These are phyloP conservation scores for Sesia bembeciformis DNA, from an alignment of 2,888 invertebrate species.

Conservation along the genomic window DNA sequence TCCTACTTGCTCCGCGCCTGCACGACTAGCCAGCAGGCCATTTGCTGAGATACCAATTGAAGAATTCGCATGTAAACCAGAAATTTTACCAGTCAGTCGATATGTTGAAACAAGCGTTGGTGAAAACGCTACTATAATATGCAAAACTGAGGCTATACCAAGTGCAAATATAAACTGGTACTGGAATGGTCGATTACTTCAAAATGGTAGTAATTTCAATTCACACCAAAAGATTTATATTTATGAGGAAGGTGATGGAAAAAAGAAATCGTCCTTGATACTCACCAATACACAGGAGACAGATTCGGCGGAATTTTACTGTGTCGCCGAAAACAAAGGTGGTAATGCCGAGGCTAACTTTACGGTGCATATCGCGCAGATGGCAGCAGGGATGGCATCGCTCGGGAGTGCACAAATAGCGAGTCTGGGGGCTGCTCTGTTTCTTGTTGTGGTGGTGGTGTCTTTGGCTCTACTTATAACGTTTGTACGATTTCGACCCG, in stretches of 20 bases:
- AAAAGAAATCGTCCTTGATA: slow-evolving; percentile 84
- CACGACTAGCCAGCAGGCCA: slow-evolving; percentile 79
- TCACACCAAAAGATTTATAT: slow-evolving; percentile 84
- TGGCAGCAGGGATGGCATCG: slow-evolving; percentile 85
- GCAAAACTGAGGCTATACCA: slow-evolving; percentile 87
- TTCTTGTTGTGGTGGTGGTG: slow-evolving; percentile 84
- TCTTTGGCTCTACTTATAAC: slow-evolving; percentile 81
- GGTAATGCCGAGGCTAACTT: slow-evolving; percentile 92
- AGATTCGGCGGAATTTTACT: slow-evolving; percentile 89
- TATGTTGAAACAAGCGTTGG: slow-evolving; percentile 86
- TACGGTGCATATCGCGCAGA: slow-evolving; percentile 86
- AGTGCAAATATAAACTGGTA: slow-evolving; percentile 89
- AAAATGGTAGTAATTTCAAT: slow-evolving; percentile 86
- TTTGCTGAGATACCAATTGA: slow-evolving; percentile 86
- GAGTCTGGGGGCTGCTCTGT: slow-evolving; percentile 86
- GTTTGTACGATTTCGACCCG: slow-evolving; percentile 82
- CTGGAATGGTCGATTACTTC: slow-evolving; percentile 85
- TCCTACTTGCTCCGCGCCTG: slow-evolving; percentile 84
- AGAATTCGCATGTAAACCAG: slow-evolving; percentile 90
- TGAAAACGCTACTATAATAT: slow-evolving; percentile 89
- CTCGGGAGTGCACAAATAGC: slow-evolving; percentile 90
- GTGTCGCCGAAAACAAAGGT: slow-evolving; percentile 91
- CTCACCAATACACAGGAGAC: slow-evolving; percentile 88
- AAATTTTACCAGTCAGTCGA: slow-evolving; percentile 82
- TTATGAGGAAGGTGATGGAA: slow-evolving; percentile 83